phyloP scores from a whole-genome alignment of 2,797 vertebrate genomes.

The Leptatherina wallacei region DNA sequence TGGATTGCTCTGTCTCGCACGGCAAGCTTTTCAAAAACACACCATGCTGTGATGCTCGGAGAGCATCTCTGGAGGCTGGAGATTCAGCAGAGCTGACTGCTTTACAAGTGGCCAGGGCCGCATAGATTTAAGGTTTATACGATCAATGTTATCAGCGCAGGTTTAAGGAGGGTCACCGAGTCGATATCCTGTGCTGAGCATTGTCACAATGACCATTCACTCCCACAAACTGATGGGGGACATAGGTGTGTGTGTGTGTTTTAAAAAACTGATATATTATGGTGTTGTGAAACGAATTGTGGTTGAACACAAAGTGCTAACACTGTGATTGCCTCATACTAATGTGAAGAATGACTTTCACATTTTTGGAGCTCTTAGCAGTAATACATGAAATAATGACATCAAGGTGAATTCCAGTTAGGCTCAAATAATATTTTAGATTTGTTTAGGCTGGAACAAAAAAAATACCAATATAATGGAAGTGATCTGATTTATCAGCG shows the following conservation, averaged over 20 bases:
- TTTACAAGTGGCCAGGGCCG: slow-evolving; percentile 66
- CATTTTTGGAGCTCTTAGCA: too few species aligned
- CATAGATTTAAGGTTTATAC: slow-evolving; percentile 73
- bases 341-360: background rate
- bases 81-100: slow-evolving; percentile 43
- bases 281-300: slow-evolving; percentile 5
- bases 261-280: background rate
- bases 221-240: background rate
- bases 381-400: background rate
- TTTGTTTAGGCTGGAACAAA: too few species aligned
- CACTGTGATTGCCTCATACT: background rate
- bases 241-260: background rate
- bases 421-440: too few species aligned
- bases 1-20: slow-evolving; percentile 66
- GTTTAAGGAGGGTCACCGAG: slow-evolving; percentile 65
- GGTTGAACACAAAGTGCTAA: background rate
- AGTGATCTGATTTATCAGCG: background rate
- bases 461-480: too few species aligned
- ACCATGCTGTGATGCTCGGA: slow-evolving; percentile 47
- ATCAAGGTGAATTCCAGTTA: background rate
- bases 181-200: slow-evolving; percentile 46
- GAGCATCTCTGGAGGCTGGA: slow-evolving; percentile 43
- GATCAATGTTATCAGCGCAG: slow-evolving; percentile 66
- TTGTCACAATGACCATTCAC: slow-evolving; percentile 31
- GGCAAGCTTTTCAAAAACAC: slow-evolving; percentile 63